Evolutionary conservation across 1,140 invertebrate genomes (phyloP), one percentile per base, ranked within the genome.

Genomic region (Bombus difficillimus): DNA sequence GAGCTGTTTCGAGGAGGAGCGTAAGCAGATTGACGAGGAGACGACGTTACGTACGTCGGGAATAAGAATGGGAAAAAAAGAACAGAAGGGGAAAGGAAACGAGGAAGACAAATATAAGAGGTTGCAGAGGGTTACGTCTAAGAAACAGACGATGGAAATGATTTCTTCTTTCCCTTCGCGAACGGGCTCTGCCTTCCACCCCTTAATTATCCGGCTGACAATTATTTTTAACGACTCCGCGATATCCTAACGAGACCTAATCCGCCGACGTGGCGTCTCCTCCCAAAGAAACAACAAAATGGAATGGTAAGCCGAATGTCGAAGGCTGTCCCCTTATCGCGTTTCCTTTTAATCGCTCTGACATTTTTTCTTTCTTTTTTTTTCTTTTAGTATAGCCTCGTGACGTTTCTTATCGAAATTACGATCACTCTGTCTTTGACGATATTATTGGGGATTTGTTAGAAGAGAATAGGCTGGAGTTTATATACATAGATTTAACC

Each of bases 161-260:
- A 86, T 86, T 78, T 83, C 77, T 69, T 73, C 73, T 62, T 77
- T 87, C 83, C 84, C 89, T 86, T 43, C 83, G 79, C 80, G 81
- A 85, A 79, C 85, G 92, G 86, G 15, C 41, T 41, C 37, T 25
- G 18, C 57, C 62, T 75, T 57, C 93, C 92, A 92, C 88, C 91
- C 94, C 91, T 95, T 95, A 95, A 95, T 95, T 94, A 95, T 94
- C 93, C 92, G 90, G 22, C 93, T 94, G 93, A 94, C 94, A 94
- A 95, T 95, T 95, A 95, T 95, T 95, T 95, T 95, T 95, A 95
- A 95, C 94, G 94, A 95, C 92, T 92, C 87, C 85, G 90, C 92
- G 93, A 94, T 94, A 94, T 93, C 93, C 93, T 93, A 94, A 94
- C 92, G 92, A 94, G 92, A 92, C 92, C 92, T 93, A 92, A 94